Evolutionary conservation across 2,797 vertebrate species (phyloP), one percentile per base, ranked within the genome.

Genomic region (Lepidocolaptes lacrymiger): DNA sequence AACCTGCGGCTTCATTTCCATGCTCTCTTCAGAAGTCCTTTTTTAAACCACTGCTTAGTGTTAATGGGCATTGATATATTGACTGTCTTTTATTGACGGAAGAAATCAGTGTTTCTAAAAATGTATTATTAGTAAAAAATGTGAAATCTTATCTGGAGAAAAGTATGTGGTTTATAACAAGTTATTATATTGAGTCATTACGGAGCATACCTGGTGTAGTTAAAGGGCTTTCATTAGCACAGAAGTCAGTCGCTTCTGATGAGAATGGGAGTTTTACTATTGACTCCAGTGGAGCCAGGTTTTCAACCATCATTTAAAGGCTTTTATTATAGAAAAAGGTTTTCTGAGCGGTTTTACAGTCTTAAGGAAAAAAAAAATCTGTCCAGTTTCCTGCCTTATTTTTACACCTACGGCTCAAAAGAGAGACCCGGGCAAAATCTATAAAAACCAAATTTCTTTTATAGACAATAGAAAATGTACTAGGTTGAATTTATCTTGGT

Each of bases 251-350:
- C 2, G 5, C 56, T 93, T 81, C 86, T 86, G 79, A 88, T 76
- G 55, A 76, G 76, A 86, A 93, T 39, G 30, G 12, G 39, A 88
- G 36, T 90, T 95, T 90, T 88, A 61, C 51, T 88, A 39, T 81
- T 78, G 85, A 78, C 51, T 92, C 82, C 82, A 81, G 66, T 32
- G 43, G 43, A 93, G 73, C 23, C 66, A 86, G 73, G 59, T 34
- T 93, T 96, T 92, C 62, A 91, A 83, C 79, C 44, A 49, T 28
- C 14, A 21, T 91, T 83, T 88, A 36, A 78, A 74, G 23, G 44
- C 12, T 73, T 97, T 96, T 95, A 75, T 84, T 93, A n/a, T 16
- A 89, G 64, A 85, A 92, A 56, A 68, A 79, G 76, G 63, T 91
- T 90, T 94, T 91, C 58, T 75, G 87, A 93, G 55, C 1, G 2